These are phyloP conservation scores for Nineta flava DNA, from an alignment of 2,888 invertebrate genomes.

Conservation along the genomic window DNA sequence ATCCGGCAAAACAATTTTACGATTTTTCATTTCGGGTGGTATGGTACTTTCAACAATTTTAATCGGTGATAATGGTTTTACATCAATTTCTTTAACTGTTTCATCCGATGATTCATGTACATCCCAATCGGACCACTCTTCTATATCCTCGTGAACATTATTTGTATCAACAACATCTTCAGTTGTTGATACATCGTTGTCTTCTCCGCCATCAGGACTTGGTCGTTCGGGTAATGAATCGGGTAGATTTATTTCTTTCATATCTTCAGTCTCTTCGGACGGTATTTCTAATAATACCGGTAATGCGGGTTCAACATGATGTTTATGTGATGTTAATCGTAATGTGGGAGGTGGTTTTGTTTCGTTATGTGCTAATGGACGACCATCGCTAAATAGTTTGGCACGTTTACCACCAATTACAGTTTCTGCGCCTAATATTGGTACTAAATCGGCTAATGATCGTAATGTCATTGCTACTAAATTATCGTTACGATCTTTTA, in stretches of 20 bases:
- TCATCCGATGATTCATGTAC: conserved; percentile 25
- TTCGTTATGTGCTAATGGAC: conserved; percentile 38
- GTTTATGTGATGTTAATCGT: conserved; percentile 5
- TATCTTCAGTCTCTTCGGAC: conserved; percentile 11
- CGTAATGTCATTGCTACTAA: conserved; percentile 68
- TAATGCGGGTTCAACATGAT: conserved; percentile 8
- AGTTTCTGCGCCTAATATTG: conserved; percentile 66
- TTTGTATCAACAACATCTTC: conserved; percentile 42
- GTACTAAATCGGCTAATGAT: conserved; percentile 69
- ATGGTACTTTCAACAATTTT: background rate
- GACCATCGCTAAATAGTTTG: conserved; percentile 71
- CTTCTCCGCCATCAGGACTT: conserved; percentile 73
- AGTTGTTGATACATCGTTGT: conserved; percentile 29
- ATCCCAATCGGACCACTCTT: conserved; percentile 68
- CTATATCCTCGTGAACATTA: conserved; percentile 19
- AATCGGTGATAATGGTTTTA: background rate
- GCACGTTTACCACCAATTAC: conserved; percentile 72
- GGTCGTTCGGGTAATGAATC: conserved; percentile 48
- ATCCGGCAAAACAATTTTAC: conserved; percentile 40
- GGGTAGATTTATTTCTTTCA: conserved; percentile 3
- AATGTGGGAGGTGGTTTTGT: conserved; percentile 1
- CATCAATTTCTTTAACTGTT: conserved; percentile 1
- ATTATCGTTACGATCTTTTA: conserved; percentile 72
- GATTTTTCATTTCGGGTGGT: conserved; percentile 15
- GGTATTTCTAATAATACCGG: conserved; percentile 12